phyloP scores from a whole-genome alignment of 2,888 invertebrate genomes.

The Sminthurides aquaticus region DNA sequence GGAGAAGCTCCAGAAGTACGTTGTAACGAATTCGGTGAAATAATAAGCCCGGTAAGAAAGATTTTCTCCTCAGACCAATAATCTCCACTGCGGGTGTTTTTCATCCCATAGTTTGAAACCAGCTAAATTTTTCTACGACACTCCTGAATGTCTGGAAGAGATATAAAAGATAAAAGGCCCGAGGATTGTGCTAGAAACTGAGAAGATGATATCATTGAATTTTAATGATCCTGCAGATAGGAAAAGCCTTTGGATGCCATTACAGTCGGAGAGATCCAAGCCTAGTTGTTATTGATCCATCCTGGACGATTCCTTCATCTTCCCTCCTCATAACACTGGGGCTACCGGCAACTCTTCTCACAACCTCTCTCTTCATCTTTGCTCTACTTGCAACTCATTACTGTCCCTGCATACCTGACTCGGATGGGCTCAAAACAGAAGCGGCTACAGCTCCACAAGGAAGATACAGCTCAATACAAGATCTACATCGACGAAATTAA shows the following conservation, averaged over 20 bases:
- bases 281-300: slow-evolving; percentile 14
- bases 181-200: too few species aligned
- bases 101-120: not conserved
- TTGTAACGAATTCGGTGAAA: slow-evolving; percentile 22
- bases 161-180: not conserved
- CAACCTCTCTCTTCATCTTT: slow-evolving; percentile 13
- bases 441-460: slow-evolving; percentile 13
- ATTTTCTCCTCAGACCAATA: not conserved
- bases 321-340: slow-evolving; percentile 15
- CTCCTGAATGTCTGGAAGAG: not conserved
- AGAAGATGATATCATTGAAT: not conserved
- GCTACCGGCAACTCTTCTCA: slow-evolving; percentile 15
- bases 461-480: slow-evolving; percentile 19
- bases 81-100: not conserved
- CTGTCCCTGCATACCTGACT: slow-evolving; percentile 16
- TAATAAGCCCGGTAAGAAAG: slow-evolving; percentile 11
- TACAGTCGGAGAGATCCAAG: slow-evolving; percentile 20
- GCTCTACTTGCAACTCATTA: slow-evolving; percentile 12
- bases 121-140: too few species aligned
- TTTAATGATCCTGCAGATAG: slow-evolving; percentile 2
- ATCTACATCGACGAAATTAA: slow-evolving; percentile 4
- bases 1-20: slow-evolving; percentile 19
- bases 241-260: slow-evolving; percentile 18
- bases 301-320: slow-evolving; percentile 13
- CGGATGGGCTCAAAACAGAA: slow-evolving; percentile 14